Percentiles rank a stretch among this genome's conserved stretches.
Conservation (phyloP, 1,140 invertebrate species). For the Cataglyphis hispanica region DNA sequence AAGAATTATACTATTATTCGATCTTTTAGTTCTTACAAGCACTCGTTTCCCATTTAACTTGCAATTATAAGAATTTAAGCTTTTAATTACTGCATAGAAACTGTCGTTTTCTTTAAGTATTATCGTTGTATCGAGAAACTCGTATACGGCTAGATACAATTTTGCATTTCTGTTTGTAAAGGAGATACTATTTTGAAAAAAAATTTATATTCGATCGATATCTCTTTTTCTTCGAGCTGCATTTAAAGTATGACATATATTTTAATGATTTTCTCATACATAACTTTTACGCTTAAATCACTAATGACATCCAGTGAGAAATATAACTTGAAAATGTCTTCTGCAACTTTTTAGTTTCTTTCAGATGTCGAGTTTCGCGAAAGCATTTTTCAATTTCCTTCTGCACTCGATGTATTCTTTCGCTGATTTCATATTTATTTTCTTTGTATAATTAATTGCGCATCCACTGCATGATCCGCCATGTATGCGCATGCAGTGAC, state of each 20-base stretch:
- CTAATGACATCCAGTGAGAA: neutral
- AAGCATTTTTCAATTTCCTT: constrained; percentile 24
- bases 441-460: constrained; percentile 60
- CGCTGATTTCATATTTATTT: constrained; percentile 47
- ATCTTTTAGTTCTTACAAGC: constrained; percentile 13
- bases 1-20: neutral
- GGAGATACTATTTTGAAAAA: neutral
- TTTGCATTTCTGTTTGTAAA: neutral
- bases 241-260: neutral
- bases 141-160: constrained; percentile 41
- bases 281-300: neutral
- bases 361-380: constrained; percentile 7
- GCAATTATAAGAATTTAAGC: constrained; percentile 40
- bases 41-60: neutral
- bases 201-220: constrained; percentile 15
- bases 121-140: constrained; percentile 27
- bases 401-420: constrained; percentile 27
- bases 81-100: constrained; percentile 54
- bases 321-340: constrained; percentile 1
- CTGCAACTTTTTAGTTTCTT: constrained; percentile 1
- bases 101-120: constrained; percentile 37
- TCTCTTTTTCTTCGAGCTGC: neutral
- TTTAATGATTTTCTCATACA: constrained; percentile 1
- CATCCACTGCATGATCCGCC: constrained; percentile 23
- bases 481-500: constrained; percentile 52